phyloP scores from a whole-genome alignment of 2,797 vertebrate genomes.

The Tinamus major region DNA sequence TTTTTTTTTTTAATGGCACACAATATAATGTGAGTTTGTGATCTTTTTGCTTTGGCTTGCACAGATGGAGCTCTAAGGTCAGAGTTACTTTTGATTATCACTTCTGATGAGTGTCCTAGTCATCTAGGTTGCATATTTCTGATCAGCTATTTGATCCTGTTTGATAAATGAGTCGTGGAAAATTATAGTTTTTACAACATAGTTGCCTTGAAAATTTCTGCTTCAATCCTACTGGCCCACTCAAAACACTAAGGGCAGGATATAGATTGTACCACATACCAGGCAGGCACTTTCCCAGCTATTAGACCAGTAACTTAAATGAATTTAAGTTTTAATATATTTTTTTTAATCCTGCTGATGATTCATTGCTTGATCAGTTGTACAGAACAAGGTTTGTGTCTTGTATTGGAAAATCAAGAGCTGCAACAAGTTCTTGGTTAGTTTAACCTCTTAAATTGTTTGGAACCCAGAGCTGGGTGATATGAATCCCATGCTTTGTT shows the following conservation, averaged over 20 bases:
- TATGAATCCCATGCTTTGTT: not conserved
- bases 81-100: not conserved
- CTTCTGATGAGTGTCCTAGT: not conserved
- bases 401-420: not conserved
- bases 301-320: not conserved
- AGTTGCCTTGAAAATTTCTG: not conserved
- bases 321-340: not conserved
- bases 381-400: accelerated
- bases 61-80: not conserved
- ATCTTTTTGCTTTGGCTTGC: not conserved
- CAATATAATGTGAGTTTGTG: not conserved
- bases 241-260: not conserved
- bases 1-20: not conserved
- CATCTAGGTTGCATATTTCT: not conserved
- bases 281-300: not conserved
- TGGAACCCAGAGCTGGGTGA: not conserved
- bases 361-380: not conserved
- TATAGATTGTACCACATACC: not conserved
- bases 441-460: not conserved
- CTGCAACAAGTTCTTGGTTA: not conserved
- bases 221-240: not conserved
- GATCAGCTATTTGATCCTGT: not conserved
- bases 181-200: not conserved
- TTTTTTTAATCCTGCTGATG: not conserved
- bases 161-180: not conserved